phyloP scores from a whole-genome alignment of 2,113 vertebrate species.

The Scatophagus argus region DNA sequence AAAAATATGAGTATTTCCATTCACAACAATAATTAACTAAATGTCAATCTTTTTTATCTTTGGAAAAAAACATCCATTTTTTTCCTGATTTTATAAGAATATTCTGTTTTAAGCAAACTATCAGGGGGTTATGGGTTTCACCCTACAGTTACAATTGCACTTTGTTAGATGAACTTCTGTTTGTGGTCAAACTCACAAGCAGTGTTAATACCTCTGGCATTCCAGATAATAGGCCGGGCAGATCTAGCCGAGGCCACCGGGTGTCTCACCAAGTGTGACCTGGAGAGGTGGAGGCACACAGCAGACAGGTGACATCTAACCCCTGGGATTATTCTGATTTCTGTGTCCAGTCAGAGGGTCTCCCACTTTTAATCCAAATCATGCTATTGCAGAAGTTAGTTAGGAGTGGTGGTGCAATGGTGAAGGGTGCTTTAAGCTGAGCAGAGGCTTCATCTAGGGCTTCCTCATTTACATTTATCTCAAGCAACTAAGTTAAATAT shows the following conservation, averaged over 20 bases:
- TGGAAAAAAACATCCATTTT: neutral
- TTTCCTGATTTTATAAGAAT: neutral
- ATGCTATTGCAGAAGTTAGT: conserved; percentile 10
- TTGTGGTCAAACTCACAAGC: conserved; percentile 74
- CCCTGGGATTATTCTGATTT: conserved; percentile 57
- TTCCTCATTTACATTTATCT: conserved; percentile 33
- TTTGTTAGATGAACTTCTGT: conserved; percentile 56
- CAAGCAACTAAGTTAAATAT: neutral
- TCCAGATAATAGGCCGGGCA: conserved; percentile 84
- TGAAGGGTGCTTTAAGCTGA: conserved; percentile 37
- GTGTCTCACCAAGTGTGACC: conserved; percentile 85
- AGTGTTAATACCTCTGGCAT: conserved; percentile 81
- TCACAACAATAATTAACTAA: neutral
- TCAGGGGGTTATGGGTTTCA: neutral
- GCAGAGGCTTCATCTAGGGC: conserved; percentile 3
- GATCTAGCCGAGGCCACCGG: conserved; percentile 72
- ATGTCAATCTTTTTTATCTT: neutral
- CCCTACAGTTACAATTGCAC: neutral
- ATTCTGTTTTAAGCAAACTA: neutral
- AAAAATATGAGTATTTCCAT: neutral
- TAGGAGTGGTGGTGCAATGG: conserved; percentile 14
- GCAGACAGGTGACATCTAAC: conserved; percentile 81
- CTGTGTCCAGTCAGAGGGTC: conserved; percentile 65
- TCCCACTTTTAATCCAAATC: conserved; percentile 24
- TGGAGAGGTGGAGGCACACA: conserved; percentile 74